Percentiles rank a stretch among this genome's conserved stretches.
These are phyloP conservation scores for Drosophila nr. perissopoda DNA, from an alignment of 2,888 invertebrate species.

Conservation along the genomic window DNA sequence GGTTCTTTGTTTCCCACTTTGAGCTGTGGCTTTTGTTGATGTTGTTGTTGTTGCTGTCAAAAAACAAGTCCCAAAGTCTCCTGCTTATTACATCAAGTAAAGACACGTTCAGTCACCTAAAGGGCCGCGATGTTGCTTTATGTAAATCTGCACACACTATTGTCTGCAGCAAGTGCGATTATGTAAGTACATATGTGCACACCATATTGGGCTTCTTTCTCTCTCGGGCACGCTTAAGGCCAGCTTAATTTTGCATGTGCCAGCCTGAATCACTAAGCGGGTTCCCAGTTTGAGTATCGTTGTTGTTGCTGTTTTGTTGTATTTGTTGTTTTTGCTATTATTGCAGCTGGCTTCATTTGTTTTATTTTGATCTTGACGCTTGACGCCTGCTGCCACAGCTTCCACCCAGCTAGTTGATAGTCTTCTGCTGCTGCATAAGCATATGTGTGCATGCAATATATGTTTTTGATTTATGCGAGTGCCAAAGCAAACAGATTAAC, in stretches of 20 bases:
- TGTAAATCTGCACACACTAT: conserved; percentile 66
- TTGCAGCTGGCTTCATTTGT: conserved; percentile 17
- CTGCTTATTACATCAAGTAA: conserved; percentile 66
- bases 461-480: conserved; percentile 43
- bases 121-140: conserved; percentile 27
- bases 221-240: conserved; percentile 64
- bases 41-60: conserved; percentile 24
- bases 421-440: conserved; percentile 14
- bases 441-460: conserved; percentile 25
- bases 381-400: conserved; percentile 5
- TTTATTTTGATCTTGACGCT: conserved; percentile 39
- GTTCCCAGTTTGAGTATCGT: conserved; percentile 35
- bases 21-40: conserved; percentile 25
- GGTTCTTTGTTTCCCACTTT: conserved; percentile 59
- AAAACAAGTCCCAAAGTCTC: conserved; percentile 73
- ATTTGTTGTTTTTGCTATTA: conserved; percentile 11
- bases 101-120: conserved; percentile 50
- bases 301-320: conserved; percentile 11
- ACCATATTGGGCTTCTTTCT: conserved; percentile 22
- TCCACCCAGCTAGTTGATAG: conserved; percentile 29
- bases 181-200: conserved; percentile 24
- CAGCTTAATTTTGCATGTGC: conserved; percentile 74
- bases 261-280: conserved; percentile 48
- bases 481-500: conserved; percentile 43
- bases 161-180: conserved; percentile 47